phyloP scores from a whole-genome alignment of 1,140 invertebrate species.

The Phenacoccus solenopsis region DNA sequence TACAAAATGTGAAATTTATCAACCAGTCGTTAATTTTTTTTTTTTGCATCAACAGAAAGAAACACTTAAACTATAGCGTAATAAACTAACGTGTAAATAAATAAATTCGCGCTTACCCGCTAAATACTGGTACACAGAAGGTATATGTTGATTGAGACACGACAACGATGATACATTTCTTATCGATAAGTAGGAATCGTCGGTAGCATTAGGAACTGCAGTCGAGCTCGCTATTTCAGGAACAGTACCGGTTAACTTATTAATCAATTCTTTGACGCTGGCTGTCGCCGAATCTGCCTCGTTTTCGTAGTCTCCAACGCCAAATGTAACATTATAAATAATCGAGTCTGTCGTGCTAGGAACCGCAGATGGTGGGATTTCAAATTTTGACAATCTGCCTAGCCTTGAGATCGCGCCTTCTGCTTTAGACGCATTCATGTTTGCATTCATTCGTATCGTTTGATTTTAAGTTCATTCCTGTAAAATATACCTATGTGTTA shows the following conservation, averaged over 20 bases:
- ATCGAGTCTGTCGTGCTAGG: not conserved
- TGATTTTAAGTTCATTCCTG: not conserved
- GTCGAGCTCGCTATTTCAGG: not conserved
- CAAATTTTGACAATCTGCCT: not conserved
- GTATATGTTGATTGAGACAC: not conserved
- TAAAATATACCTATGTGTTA: too few species aligned
- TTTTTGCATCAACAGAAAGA: too few species aligned
- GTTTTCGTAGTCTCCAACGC: not conserved
- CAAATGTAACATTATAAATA: not conserved
- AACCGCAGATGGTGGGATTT: not conserved
- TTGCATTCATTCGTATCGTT: not conserved
- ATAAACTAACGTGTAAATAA: too few species aligned
- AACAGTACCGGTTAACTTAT: not conserved
- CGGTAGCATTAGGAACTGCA: not conserved
- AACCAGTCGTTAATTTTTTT: too few species aligned
- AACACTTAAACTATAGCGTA: too few species aligned
- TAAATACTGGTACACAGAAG: not conserved
- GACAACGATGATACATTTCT: conserved; percentile 6
- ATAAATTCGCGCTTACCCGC: not conserved
- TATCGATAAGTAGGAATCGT: not conserved
- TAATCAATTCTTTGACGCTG: not conserved
- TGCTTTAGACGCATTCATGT: not conserved
- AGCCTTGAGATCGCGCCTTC: not conserved
- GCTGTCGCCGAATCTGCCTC: not conserved
- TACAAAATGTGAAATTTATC: too few species aligned